phyloP scores from a whole-genome alignment of 2,888 invertebrate species.

The Thera obeliscata region DNA sequence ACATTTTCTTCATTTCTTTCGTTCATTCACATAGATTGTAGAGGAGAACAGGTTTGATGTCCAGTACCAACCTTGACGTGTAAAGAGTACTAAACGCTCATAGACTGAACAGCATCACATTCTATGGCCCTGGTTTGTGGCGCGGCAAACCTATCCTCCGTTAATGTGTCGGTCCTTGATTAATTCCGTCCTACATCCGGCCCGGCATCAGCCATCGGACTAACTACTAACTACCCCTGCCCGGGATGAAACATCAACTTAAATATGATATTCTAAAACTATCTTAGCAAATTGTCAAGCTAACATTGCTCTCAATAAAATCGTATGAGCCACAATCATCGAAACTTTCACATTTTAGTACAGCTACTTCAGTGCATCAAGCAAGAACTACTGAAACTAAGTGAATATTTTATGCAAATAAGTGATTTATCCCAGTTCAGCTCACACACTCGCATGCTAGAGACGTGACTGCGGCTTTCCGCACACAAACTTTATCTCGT shows the following conservation, averaged over 20 bases:
- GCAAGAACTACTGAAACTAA: conserved; percentile 1
- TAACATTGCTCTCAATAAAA: too few species aligned
- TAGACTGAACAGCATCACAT: conserved; percentile 21
- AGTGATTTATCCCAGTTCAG: conserved; percentile 53
- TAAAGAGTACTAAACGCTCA: too few species aligned
- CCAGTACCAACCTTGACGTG: too few species aligned
- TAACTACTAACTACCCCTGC: conserved; percentile 36
- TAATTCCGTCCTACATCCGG: conserved; percentile 62
- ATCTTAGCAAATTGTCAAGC: neutral
- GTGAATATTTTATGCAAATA: conserved; percentile 46
- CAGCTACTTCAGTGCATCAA: too few species aligned
- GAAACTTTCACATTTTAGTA: too few species aligned
- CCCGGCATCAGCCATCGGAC: conserved; percentile 24
- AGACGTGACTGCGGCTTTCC: conserved; percentile 40
- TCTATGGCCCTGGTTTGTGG: conserved; percentile 38
- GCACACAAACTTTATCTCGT: conserved; percentile 48
- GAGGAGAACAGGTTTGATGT: too few species aligned
- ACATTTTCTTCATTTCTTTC: too few species aligned
- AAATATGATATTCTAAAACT: conserved; percentile 16
- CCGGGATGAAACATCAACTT: conserved; percentile 13
- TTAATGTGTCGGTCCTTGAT: conserved; percentile 70
- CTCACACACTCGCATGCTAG: conserved; percentile 43
- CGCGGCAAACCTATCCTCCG: conserved; percentile 53
- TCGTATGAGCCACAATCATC: too few species aligned
- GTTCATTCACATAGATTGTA: too few species aligned